Conservation (phyloP, 2,888 invertebrate genomes). For the Trilocha varians region DNA sequence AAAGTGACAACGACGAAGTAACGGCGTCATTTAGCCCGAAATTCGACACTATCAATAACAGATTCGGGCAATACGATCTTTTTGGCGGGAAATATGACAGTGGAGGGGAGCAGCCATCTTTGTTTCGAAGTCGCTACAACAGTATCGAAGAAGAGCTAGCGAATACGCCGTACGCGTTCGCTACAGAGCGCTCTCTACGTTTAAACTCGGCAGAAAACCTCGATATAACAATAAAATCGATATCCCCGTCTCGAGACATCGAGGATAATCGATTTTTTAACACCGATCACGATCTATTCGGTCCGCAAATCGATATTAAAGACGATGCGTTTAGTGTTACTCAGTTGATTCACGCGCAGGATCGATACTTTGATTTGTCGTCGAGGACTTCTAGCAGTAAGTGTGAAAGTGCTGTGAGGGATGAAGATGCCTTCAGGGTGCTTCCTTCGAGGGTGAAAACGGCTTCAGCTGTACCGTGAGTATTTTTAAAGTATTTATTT, state of each 20-base stretch:
- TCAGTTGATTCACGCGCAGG: constrained; percentile 62
- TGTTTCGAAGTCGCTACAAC: constrained; percentile 65
- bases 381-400: constrained; percentile 17
- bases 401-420: constrained; percentile 13
- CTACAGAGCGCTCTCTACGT: constrained; percentile 41
- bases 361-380: constrained; percentile 59
- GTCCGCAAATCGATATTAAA: constrained; percentile 41
- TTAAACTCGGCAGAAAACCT: constrained; percentile 32
- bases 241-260: constrained; percentile 48
- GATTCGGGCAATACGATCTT: constrained; percentile 60
- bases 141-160: constrained; percentile 66
- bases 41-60: constrained; percentile 60
- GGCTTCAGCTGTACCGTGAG: constrained; percentile 5
- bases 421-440: constrained; percentile 40
- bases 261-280: constrained; percentile 53
- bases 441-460: constrained; percentile 20
- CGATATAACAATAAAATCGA: constrained; percentile 48
- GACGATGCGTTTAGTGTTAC: constrained; percentile 53
- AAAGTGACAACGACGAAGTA: constrained; percentile 23
- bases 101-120: constrained; percentile 41
- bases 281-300: constrained; percentile 44
- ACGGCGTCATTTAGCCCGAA: constrained; percentile 38
- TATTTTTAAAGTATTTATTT: not conserved
- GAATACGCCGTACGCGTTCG: constrained; percentile 69
- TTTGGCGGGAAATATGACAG: constrained; percentile 58